Percentiles rank a stretch among this genome's conserved stretches.
Evolutionary conservation across 2,113 vertebrate genomes (phyloP).

Genomic region (Aptenodytes patagonicus): DNA sequence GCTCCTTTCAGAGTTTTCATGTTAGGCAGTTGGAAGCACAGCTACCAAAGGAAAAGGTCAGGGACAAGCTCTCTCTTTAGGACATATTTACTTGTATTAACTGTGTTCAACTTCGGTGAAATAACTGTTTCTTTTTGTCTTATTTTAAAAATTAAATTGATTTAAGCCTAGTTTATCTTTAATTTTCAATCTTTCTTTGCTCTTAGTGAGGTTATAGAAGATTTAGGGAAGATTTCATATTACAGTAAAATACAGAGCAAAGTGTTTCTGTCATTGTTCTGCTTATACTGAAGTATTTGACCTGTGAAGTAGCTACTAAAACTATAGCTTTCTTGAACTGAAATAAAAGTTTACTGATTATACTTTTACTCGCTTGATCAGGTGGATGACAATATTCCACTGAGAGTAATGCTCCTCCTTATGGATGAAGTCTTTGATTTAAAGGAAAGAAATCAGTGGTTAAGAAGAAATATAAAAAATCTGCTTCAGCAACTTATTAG

Average conservation of each 20-base stretch:
- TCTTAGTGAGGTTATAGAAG: not conserved
- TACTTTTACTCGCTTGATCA: slow-evolving; percentile 44
- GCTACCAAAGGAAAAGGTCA: not conserved
- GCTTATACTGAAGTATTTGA: not conserved
- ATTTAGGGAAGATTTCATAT: not conserved
- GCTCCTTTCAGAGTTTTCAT: not conserved
- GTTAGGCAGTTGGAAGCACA: not conserved
- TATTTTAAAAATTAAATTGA: not conserved
- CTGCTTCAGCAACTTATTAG: slow-evolving; percentile 96
- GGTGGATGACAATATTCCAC: slow-evolving; percentile 98
- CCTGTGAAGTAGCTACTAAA: not conserved
- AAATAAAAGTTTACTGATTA: not conserved
- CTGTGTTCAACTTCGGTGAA: not conserved
- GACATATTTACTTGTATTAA: not conserved
- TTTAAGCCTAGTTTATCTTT: not conserved
- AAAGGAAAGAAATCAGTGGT: slow-evolving; percentile 98
- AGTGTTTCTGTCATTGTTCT: not conserved
- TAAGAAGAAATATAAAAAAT: slow-evolving; percentile 98
- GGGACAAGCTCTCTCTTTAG: not conserved
- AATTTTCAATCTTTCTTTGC: not conserved
- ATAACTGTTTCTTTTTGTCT: not conserved
- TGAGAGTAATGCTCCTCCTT: slow-evolving; percentile 95
- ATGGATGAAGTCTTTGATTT: slow-evolving; percentile 99
- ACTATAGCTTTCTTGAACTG: not conserved
- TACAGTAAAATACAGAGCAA: not conserved